Percentiles rank a stretch among this genome's conserved stretches.
phyloP scores from a whole-genome alignment of 2,113 vertebrate genomes.

The Rhinogobius similis region DNA sequence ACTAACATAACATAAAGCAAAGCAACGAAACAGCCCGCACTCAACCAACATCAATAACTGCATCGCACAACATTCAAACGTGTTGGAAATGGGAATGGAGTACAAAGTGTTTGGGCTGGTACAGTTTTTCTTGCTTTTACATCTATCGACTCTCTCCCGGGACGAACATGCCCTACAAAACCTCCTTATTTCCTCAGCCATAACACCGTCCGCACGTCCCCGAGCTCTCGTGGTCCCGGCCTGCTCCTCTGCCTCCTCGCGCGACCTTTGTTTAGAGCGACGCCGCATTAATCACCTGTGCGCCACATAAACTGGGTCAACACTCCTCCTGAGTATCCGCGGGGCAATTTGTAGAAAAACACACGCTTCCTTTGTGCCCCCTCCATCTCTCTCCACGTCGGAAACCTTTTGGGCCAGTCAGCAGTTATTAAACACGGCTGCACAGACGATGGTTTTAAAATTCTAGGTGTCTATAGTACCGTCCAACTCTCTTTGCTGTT shows the following conservation, averaged over 20 bases:
- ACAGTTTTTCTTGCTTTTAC: not conserved
- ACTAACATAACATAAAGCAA: not conserved
- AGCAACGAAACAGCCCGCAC: not conserved
- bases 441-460: constrained; percentile 48
- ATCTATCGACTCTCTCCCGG: constrained; percentile 12
- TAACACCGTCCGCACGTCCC: constrained; percentile 36
- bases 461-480: constrained; percentile 1
- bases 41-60: not conserved
- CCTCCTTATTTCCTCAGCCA: constrained; percentile 43
- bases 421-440: constrained; percentile 54
- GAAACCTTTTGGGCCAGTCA: constrained; percentile 47
- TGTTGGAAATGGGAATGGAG: not conserved
- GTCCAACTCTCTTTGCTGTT: too few relatives aligned
- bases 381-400: constrained; percentile 18
- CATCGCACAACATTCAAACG: not conserved
- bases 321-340: constrained; percentile 46
- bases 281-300: constrained; percentile 76
- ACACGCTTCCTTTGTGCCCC: constrained; percentile 4
- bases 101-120: not conserved
- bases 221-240: constrained; percentile 39
- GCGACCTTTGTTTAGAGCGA: constrained; percentile 72
- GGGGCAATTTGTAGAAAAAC: constrained; percentile 40
- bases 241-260: constrained; percentile 40
- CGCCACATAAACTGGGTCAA: constrained; percentile 74
- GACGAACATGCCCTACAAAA: constrained; percentile 44